Evolutionary conservation across 1,140 invertebrate genomes (phyloP), one percentile per base, ranked within the genome.

Genomic region (Olivierus martensii): DNA sequence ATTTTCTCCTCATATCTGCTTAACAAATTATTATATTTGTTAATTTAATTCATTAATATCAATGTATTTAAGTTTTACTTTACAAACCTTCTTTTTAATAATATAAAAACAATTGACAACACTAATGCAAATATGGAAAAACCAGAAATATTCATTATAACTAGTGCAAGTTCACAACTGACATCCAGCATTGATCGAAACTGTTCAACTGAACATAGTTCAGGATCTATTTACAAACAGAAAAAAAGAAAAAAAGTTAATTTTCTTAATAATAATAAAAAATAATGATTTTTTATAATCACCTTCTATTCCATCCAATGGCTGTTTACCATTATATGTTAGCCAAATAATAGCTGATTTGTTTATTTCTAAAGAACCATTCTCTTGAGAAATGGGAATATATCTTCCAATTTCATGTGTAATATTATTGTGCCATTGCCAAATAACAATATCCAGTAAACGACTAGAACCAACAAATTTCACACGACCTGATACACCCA

Each of bases 401-500:
- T 82, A 87, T 10, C 68, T 67, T 2, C 82, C 84, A 12, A 87
- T 71, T 9, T 75, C 60, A 17, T 59, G 55, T 0, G 71, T 74
- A 10, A 65, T 64, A 35, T 73, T 72, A 56, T 77, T 65, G 2
- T 79, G 67, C 72, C 78, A 82, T 62, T 88, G 83, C n/a, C 79
- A 67, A 12, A 89, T 73, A 59, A 80, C 74, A 7, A 88, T 76
- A 4, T 75, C 72, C 1, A 80, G 79, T 44, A 78, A 71, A 28
- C 84, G 69, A 1, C 84, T 84, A 9, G 81, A 75, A 0, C 76
- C 76, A 5, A 72, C 62, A 65, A 88, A 89, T 52, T 75, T 74
- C 3, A 89, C 80, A 36, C 73, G 68, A 1, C 86, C 86, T 2
- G 84, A 85, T 1, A 87, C 81, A 3, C 86, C 85, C 21, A 77